These are phyloP conservation scores for Callipepla squamata DNA, from an alignment of 2,113 vertebrate genomes.

Conservation along the genomic window DNA sequence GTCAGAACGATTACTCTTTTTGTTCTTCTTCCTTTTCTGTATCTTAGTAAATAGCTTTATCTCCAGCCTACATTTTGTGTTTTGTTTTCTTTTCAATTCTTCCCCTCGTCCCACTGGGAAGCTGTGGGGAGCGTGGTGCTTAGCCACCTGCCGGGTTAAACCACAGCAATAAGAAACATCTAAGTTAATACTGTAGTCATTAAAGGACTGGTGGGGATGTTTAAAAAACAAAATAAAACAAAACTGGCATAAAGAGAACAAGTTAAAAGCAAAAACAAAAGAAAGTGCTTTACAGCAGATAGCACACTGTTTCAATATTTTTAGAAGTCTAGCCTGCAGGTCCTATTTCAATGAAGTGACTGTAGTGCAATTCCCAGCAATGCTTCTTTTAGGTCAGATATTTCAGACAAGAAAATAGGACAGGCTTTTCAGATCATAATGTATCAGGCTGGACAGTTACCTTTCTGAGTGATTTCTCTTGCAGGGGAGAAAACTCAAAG, in stretches of 20 bases:
- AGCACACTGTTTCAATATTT: background rate
- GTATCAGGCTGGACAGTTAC: background rate
- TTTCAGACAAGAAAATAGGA: constrained; percentile 16
- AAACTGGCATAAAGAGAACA: background rate
- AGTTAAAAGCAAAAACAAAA: background rate
- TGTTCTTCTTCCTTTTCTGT: too few species aligned
- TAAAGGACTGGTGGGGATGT: background rate
- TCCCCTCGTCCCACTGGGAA: too few species aligned
- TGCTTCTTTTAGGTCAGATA: constrained; percentile 4
- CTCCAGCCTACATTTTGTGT: too few species aligned
- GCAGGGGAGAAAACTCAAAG: background rate
- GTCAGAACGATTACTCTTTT: too few species aligned
- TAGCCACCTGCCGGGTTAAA: too few species aligned
- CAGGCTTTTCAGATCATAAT: background rate
- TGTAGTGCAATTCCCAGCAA: background rate
- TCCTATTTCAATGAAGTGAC: background rate
- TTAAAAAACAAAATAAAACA: too few species aligned
- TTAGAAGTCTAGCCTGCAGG: background rate
- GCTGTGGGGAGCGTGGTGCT: too few species aligned
- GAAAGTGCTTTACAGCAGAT: background rate
- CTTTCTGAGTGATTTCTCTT: background rate
- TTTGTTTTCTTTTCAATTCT: too few species aligned
- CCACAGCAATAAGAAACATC: background rate
- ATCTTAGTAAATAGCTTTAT: too few species aligned
- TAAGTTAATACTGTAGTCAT: background rate